Base-by-base conservation (phyloP, 2,888 invertebrate genomes). In the Balanococcus diminutus region DNA sequence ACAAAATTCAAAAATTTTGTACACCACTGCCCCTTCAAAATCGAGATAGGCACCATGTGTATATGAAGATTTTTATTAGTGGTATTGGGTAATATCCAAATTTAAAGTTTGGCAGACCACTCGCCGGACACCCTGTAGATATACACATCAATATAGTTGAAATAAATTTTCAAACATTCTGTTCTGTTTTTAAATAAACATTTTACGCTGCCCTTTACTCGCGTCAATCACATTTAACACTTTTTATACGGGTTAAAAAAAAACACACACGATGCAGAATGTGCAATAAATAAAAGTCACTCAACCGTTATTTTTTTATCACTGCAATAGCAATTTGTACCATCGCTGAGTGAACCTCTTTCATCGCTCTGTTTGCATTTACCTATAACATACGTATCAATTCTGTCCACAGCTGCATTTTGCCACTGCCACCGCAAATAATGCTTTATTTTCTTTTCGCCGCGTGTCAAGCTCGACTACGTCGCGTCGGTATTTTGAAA, bases 311-410 rank as follows among this genome's bases (percentile, higher is more conserved):
- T 75, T 75, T 36, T 75, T 75, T 32, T 19, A 75, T 75, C 75
- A 32, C 75, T 75, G 75, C 75, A 75, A 75, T 75, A 75, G 75
- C 75, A 75, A 75, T 75, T 75, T 75, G 75, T 67, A 28, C 75
- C 32, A 5, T 75, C 32, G 36, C 32, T 75, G 75, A 75, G 36
- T 32, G 32, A 32, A 75, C 75, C 32, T n/a, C n/a, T 75, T 75
- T 75, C 32, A 75, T 32, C 36, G 16, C 6, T 75, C 11, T 19
- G 75, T 75, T 75, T 75, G 75, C 32, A 75, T 75, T 75, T 28
- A n/a, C n/a, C n/a, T n/a, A n/a, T n/a, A n/a, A n/a, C n/a, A n/a
- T n/a, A n/a, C 67, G 25, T n/a, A 28, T 32, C 32, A 32, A 32
- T n/a, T 75, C n/a, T 19, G n/a, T 32, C 22, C 19, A n/a, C n/a